Conservation (phyloP, 30 jellyfish, hydroid and myxozoan species). For the Aurelia sp. region DNA sequence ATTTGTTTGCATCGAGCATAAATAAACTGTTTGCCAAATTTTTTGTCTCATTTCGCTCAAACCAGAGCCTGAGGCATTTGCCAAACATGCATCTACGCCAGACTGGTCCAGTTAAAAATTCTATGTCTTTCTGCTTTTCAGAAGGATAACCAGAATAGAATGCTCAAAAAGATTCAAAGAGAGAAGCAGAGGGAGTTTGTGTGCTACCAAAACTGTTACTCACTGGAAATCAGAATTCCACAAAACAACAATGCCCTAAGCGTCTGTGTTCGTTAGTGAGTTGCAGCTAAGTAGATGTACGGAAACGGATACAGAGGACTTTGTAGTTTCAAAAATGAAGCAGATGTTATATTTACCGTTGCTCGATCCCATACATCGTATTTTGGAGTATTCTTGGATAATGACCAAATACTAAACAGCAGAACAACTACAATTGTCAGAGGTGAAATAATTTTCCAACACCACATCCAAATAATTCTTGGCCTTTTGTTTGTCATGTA, state of each 20-base stretch:
- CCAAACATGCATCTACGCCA: constrained; percentile 11
- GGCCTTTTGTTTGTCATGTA: constrained; percentile 98
- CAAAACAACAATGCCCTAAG: no score
- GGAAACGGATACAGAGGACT: no score
- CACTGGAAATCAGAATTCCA: no score
- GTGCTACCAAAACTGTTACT: constrained; percentile 10
- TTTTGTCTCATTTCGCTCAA: background rate
- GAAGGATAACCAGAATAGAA: constrained; percentile 5
- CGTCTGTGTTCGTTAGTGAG: no score
- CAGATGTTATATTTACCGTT: constrained; percentile 29
- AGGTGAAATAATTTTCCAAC: constrained; percentile 98
- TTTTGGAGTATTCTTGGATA: constrained; percentile 78
- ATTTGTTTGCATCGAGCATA: constrained; percentile 31
- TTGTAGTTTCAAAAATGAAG: no score
- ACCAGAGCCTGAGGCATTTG: constrained; percentile 46
- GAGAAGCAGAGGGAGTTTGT: background rate
- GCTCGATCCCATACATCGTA: constrained; percentile 88
- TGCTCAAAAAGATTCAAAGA: background rate
- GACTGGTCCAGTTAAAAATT: background rate
- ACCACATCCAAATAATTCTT: constrained; percentile 91
- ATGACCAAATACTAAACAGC: constrained; percentile 83
- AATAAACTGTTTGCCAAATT: background rate
- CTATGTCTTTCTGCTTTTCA: constrained; percentile 33
- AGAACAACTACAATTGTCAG: constrained; percentile 78
- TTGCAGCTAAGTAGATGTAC: no score